Evolutionary conservation across 2,888 invertebrate species (phyloP).

Genomic region (Stenoptilia bipunctidactyla): DNA sequence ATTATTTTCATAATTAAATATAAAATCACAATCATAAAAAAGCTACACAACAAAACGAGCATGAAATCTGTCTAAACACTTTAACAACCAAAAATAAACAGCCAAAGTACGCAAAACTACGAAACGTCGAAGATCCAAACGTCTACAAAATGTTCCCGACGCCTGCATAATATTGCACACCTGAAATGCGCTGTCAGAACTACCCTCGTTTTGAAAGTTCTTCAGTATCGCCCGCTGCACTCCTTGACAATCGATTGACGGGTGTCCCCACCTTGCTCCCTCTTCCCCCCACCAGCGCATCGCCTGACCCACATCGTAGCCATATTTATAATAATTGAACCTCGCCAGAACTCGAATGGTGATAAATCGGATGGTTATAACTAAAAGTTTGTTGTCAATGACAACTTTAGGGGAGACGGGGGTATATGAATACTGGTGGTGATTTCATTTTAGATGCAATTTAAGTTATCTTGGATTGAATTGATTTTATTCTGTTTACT

Average conservation of each 20-base stretch:
- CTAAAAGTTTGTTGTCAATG: background rate
- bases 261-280: conserved; percentile 37
- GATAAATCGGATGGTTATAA: conserved; percentile 16
- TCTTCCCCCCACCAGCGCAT: conserved; percentile 3
- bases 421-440: too few species aligned
- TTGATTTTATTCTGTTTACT: too few species aligned
- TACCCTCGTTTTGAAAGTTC: conserved; percentile 11
- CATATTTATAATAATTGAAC: conserved; percentile 70
- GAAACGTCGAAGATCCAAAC: too few species aligned
- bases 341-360: conserved; percentile 22
- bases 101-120: too few species aligned
- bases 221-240: conserved; percentile 37
- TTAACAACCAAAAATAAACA: too few species aligned
- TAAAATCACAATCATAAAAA: too few species aligned
- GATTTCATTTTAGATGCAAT: too few species aligned
- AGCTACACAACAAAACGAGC: too few species aligned
- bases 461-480: too few species aligned
- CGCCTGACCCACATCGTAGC: conserved; percentile 59
- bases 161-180: background rate
- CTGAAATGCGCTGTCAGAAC: background rate
- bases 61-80: too few species aligned
- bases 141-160: too few species aligned
- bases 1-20: too few species aligned
- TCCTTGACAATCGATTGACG: conserved; percentile 73
- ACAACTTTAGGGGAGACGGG: background rate